phyloP scores from a whole-genome alignment of 1,140 invertebrate genomes.

The Leucophenga varia region DNA sequence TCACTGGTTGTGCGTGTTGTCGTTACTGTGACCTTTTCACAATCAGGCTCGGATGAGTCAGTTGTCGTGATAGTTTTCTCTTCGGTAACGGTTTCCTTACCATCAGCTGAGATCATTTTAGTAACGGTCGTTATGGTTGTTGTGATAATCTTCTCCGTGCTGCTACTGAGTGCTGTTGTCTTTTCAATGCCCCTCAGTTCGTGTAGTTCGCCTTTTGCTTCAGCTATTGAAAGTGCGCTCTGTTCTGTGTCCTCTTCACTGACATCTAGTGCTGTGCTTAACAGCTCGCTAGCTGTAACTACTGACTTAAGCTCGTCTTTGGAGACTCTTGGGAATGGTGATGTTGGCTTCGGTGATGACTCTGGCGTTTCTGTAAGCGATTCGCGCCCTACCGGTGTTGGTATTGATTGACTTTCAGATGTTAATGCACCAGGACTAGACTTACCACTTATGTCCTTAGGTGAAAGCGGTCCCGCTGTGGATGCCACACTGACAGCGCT shows the following conservation, averaged over 20 bases:
- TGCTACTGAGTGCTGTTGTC: conserved; percentile 42
- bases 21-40: conserved; percentile 48
- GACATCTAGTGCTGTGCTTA: not conserved
- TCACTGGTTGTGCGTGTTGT: conserved; percentile 53
- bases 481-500: conserved; percentile 37
- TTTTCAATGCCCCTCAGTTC: conserved; percentile 47
- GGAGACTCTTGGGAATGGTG: conserved; percentile 48
- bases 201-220: conserved; percentile 35
- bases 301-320: conserved; percentile 46
- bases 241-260: conserved; percentile 2
- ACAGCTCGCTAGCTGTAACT: not conserved
- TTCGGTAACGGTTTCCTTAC: conserved; percentile 52
- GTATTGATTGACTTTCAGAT: conserved; percentile 55
- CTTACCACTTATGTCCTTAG: conserved; percentile 52
- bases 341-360: conserved; percentile 54
- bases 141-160: conserved; percentile 52
- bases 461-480: conserved; percentile 43
- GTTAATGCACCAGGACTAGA: conserved; percentile 51
- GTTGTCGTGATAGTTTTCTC: conserved; percentile 53
- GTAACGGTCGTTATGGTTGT: conserved; percentile 54
- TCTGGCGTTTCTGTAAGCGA: conserved; percentile 51
- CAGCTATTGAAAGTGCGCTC: not conserved
- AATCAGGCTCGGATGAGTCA: conserved; percentile 48
- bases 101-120: conserved; percentile 50
- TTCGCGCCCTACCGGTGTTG: conserved; percentile 46